These are phyloP conservation scores for Dryobota labecula DNA, from an alignment of 2,888 invertebrate genomes.

Conservation along the genomic window DNA sequence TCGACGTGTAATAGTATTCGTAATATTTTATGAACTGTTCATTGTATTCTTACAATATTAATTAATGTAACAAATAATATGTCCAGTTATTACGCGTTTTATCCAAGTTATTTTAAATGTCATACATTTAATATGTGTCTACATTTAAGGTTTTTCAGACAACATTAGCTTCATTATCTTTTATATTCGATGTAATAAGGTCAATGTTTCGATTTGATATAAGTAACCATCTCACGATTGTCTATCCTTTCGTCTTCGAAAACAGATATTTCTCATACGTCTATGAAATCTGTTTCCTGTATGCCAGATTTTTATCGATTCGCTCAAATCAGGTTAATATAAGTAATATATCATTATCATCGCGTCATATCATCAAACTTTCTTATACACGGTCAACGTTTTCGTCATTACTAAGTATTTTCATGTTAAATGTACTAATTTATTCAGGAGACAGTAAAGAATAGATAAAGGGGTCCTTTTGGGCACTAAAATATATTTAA, in stretches of 20 bases:
- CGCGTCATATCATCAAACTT: conserved; percentile 61
- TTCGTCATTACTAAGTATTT: conserved; percentile 64
- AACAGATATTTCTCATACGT: conserved; percentile 7
- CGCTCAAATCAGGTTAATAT: conserved; percentile 29
- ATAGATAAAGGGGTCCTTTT: conserved; percentile 69
- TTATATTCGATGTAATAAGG: conserved; percentile 25
- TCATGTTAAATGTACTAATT: conserved; percentile 67
- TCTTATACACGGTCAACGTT: conserved; percentile 57
- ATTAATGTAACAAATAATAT: conserved; percentile 35
- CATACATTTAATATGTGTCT: conserved; percentile 28
- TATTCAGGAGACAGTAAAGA: conserved; percentile 70
- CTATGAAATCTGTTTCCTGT: conserved; percentile 18
- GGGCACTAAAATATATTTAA: conserved; percentile 50
- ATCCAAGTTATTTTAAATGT: conserved; percentile 39
- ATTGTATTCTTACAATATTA: conserved; percentile 40
- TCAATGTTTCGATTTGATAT: conserved; percentile 33
- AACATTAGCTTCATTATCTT: conserved; percentile 27
- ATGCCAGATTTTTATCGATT: conserved; percentile 18
- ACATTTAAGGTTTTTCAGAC: conserved; percentile 28
- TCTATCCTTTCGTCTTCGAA: conserved; percentile 26
- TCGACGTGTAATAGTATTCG: conserved; percentile 36
- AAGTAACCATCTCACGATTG: conserved; percentile 7
- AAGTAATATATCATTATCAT: conserved; percentile 54
- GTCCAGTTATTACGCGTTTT: conserved; percentile 24
- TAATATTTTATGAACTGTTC: conserved; percentile 26